phyloP scores from a whole-genome alignment of 2,888 invertebrate species.

The Molorchus minor region DNA sequence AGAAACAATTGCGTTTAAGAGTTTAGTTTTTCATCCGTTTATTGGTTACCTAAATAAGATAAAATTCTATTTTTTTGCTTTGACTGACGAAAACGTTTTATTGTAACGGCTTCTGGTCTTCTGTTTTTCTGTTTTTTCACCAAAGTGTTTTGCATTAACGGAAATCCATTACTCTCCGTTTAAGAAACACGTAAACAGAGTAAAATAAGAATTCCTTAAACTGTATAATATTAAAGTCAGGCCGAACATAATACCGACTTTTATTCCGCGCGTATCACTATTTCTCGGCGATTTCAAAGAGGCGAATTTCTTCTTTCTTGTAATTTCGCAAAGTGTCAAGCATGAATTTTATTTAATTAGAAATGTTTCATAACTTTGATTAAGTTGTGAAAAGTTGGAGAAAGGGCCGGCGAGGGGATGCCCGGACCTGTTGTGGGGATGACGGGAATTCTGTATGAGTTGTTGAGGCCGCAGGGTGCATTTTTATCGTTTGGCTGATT shows the following conservation, averaged over 20 bases:
- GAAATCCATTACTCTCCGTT: not conserved
- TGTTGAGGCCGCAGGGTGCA: not conserved
- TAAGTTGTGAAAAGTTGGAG: conserved; percentile 16
- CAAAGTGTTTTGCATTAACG: not conserved
- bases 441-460: conserved; percentile 11
- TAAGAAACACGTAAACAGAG: not conserved
- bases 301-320: conserved; percentile 23
- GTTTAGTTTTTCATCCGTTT: too few relatives aligned
- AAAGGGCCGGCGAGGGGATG: conserved; percentile 4
- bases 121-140: too few relatives aligned
- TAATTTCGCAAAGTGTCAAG: conserved; percentile 25
- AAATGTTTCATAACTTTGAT: conserved; percentile 26
- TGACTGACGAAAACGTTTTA: too few relatives aligned
- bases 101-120: too few relatives aligned
- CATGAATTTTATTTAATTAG: conserved; percentile 29
- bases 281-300: conserved; percentile 1
- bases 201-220: not conserved
- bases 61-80: too few relatives aligned
- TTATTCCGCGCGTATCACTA: not conserved
- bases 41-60: too few relatives aligned
- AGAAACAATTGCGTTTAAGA: too few relatives aligned
- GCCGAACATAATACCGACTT: not conserved
- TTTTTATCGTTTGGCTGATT: too few relatives aligned
- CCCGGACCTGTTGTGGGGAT: conserved; percentile 1
- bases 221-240: not conserved